A percentile compares a stretch with the other conserved stretches of the same genome.
These are phyloP conservation scores for Agrilus planipennis DNA, from an alignment of 1,140 invertebrate species.

Conservation along the genomic window DNA sequence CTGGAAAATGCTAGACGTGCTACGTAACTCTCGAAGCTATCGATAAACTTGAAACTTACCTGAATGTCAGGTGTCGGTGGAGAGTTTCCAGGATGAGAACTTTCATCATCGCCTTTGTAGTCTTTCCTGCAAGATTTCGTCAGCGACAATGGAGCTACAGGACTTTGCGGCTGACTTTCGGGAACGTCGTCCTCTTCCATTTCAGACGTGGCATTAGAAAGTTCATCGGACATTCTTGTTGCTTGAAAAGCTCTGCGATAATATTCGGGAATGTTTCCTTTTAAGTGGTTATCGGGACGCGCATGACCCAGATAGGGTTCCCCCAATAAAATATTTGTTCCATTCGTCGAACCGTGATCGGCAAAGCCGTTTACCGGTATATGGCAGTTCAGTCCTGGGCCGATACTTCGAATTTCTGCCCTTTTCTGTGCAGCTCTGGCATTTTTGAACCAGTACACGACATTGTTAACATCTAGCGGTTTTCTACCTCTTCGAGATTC, in stretches of 20 bases:
- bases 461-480: conserved; percentile 91
- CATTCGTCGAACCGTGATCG: conserved; percentile 48
- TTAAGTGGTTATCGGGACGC: conserved; percentile 34
- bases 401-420: conserved; percentile 56
- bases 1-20: conserved; percentile 14
- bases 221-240: conserved; percentile 45
- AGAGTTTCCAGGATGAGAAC: conserved; percentile 25
- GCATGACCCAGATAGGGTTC: conserved; percentile 42
- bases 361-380: conserved; percentile 48
- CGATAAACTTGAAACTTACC: conserved; percentile 19
- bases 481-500: conserved; percentile 86
- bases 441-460: conserved; percentile 99
- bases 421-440: conserved; percentile 89
- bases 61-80: conserved; percentile 25
- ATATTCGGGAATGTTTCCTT: conserved; percentile 34
- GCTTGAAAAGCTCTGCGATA: conserved; percentile 31
- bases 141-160: conserved; percentile 52
- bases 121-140: conserved; percentile 39
- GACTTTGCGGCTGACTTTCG: conserved; percentile 45
- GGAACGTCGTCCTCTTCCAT: conserved; percentile 46
- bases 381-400: conserved; percentile 39
- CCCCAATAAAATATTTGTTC: conserved; percentile 38
- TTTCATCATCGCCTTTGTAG: conserved; percentile 31
- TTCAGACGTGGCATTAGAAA: conserved; percentile 47
- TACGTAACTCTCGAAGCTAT: not conserved